Base-by-base conservation (phyloP, 2,888 invertebrate genomes). In the Sinopyrophorus schimmeli region DNA sequence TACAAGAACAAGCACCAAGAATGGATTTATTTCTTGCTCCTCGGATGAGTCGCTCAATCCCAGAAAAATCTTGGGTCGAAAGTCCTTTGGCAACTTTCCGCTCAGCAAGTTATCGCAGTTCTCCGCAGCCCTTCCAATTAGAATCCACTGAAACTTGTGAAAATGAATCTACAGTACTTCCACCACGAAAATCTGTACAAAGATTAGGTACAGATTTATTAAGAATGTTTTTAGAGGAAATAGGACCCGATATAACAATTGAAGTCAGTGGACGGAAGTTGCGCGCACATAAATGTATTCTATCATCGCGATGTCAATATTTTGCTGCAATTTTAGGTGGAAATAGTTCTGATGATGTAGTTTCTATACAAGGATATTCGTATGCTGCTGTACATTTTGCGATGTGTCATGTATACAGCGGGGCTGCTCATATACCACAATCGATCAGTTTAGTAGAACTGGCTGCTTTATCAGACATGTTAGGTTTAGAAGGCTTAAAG, bases 391-490 rank as follows among this genome's bases (percentile, higher is more conserved):
- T 94, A 2, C 89, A 93, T 72, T 95, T 95, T 75, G 88, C 92
- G 0, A 74, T 97, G 49, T 89, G 92, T 62, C 95, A 95, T 70
- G 90, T 97, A 57, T 97, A 97, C 68, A 94, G 95, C 49, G 96
- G 96, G 2, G 86, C 91, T 16, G 88, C 90, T 21, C 86, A 88
- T 61, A 87, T 96, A 42, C 92, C 93, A 0, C 90, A 90, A 61
- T 84, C 87, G 1, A 87, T 93, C 55, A 89, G 87, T 69, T 81
- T 94, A 32, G 86, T 90, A 48, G 93, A 94, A 70, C 72, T 95
- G 55, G 88, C 94, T 0, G 89, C 92, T 0, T 73, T 95, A 41
- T 89, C 94, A 0, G 94, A 95, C 72, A 87, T 94, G 82, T 76
- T 95, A 39, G 88, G 92, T 4, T 73, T 96, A 12, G 93, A 94